Base-by-base conservation (phyloP, 2,797 vertebrate genomes). In the Falco concolor region DNA sequence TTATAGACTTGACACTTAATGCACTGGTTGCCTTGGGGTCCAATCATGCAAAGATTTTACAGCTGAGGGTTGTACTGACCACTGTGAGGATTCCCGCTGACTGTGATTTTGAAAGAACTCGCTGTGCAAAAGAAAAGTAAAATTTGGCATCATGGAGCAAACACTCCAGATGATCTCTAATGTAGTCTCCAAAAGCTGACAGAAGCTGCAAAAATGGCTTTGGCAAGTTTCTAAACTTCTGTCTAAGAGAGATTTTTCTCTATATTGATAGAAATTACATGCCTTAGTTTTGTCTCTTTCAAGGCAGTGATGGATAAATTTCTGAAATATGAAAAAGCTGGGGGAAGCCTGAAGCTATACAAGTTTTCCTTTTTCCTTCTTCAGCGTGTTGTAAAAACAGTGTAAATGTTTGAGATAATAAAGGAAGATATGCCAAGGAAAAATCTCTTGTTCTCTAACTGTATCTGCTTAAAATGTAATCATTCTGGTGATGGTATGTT, bases 121-220 rank as follows among this genome's bases (percentile, higher is more conserved):
- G 0, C 63, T 89, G 45, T 93, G 63, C 42, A 61, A 67, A 45
- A 88, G 78, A 69, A 27, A 88, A 90, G 53, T 82, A 60, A 87
- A 84, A 95, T 68, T 93, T 95, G 96, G 91, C 96, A 93, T 77
- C 11, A 8, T 84, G 72, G 34, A 92, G 49, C 83, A 68, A 90
- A 92, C 74, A 74, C 91, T 93, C 94, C 95, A 95, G 94, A 95
- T 95, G 95, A 97, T 96, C 86, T 90, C 88, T 95, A 89, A 82
- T 53, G 72, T 72, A 86, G 72, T 79, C 72, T 95, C 45, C 49
- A 83, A 96, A 97, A 94, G 80, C 93, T 93, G 93, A 95, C 96
- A 97, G 95, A 96, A 96, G 93, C 94, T 93, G 95, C 53, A 95
- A 95, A 97, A 95, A 92, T 77, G 86, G 50, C 68, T 95, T 96